Evolutionary conservation across 2,797 vertebrate species (phyloP).

Genomic region (Gymnopithys bicolor): DNA sequence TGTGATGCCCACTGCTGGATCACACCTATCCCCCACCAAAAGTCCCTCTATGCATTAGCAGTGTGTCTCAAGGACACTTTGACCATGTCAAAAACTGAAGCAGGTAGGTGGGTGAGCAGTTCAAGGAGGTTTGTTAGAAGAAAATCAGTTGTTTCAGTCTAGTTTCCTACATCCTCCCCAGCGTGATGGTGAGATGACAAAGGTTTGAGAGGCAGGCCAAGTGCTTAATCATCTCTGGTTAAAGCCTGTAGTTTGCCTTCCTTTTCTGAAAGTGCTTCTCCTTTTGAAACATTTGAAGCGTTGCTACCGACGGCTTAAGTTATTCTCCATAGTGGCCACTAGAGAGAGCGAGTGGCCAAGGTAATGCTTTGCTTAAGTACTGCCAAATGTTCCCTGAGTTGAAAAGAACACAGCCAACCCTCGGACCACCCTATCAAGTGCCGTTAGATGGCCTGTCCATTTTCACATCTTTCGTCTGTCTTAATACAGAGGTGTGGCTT

Average conservation of each 20-base stretch:
- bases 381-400: background rate
- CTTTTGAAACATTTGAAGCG: background rate
- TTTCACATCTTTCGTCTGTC: background rate
- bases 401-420: background rate
- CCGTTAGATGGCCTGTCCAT: background rate
- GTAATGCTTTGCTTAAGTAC: background rate
- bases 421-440: background rate
- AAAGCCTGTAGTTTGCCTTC: background rate
- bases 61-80: constrained; percentile 17
- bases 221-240: background rate
- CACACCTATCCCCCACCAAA: background rate
- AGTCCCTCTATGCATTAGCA: background rate
- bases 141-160: constrained; percentile 8
- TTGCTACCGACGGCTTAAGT: background rate
- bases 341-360: constrained; percentile 73
- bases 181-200: background rate
- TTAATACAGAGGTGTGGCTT: background rate
- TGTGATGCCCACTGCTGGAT: background rate
- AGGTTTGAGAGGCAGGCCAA: background rate
- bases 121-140: constrained; percentile 19
- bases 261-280: background rate
- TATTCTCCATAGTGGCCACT: constrained; percentile 35
- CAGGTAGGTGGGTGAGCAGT: constrained; percentile 14
- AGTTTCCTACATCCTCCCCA: background rate
- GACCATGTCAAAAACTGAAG: background rate